Evolutionary conservation across 2,888 invertebrate genomes (phyloP).

Genomic region (Masnerella sp.): DNA sequence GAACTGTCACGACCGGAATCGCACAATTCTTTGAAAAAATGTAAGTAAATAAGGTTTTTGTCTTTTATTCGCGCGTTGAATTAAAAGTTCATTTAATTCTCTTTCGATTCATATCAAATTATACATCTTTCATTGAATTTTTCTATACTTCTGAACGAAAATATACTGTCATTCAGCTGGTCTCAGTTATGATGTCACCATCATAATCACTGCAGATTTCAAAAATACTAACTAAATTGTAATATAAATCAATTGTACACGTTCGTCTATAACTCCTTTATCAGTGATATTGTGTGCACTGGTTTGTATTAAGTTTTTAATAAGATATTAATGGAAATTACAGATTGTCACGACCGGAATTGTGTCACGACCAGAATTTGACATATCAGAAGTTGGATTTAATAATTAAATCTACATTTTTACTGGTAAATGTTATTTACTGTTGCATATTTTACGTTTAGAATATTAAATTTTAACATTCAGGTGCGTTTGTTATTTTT

Average conservation of each 20-base stretch:
- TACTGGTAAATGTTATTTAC: constrained; percentile 7
- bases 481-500: background rate
- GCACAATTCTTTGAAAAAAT: background rate
- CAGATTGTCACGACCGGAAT: constrained; percentile 7
- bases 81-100: constrained; percentile 2
- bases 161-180: background rate
- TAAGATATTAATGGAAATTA: constrained; percentile 1
- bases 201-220: constrained; percentile 2
- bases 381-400: constrained; percentile 4
- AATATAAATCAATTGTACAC: constrained; percentile 3
- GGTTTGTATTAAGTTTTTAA: constrained; percentile 1
- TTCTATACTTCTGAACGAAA: constrained; percentile 7
- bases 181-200: background rate
- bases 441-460: background rate
- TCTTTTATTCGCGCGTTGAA: background rate
- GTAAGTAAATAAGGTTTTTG: constrained; percentile 4
- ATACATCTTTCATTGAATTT: constrained; percentile 3
- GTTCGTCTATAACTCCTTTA: constrained; percentile 3
- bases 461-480: background rate
- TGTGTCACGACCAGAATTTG: constrained; percentile 1
- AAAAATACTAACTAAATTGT: constrained; percentile 6
- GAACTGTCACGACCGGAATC: constrained; percentile 9
- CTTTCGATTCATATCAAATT: constrained; percentile 9
- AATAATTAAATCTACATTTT: constrained; percentile 2
- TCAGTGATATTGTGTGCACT: background rate